phyloP scores from a whole-genome alignment of 1,140 invertebrate genomes.

The Argopecten irradians region DNA sequence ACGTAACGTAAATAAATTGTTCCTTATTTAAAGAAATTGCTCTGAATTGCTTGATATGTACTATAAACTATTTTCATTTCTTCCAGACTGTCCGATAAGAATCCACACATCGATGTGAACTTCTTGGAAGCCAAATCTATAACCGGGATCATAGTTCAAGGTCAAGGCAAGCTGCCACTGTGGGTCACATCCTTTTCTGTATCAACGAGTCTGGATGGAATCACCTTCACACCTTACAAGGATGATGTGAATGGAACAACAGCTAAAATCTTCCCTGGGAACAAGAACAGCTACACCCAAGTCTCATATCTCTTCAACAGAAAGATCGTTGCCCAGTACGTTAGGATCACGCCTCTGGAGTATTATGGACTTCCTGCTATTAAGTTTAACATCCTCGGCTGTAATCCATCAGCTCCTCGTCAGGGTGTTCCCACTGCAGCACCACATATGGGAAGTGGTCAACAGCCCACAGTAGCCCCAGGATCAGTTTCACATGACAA shows the following conservation, averaged over 20 bases:
- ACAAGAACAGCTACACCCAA: conserved; percentile 56
- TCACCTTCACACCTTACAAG: conserved; percentile 45
- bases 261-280: conserved; percentile 57
- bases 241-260: conserved; percentile 38
- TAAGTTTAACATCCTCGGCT: conserved; percentile 52
- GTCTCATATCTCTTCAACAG: conserved; percentile 62
- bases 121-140: conserved; percentile 72
- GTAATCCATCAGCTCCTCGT: conserved; percentile 39
- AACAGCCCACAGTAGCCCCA: conserved; percentile 26
- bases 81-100: conserved; percentile 52
- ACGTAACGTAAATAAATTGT: background rate
- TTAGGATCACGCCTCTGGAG: conserved; percentile 53
- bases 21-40: background rate
- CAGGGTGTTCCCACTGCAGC: conserved; percentile 30
- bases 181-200: conserved; percentile 73
- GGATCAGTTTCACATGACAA: background rate
- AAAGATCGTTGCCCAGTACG: conserved; percentile 60
- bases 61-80: background rate
- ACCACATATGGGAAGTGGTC: conserved; percentile 29
- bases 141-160: conserved; percentile 69
- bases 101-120: conserved; percentile 69
- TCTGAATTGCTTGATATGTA: background rate
- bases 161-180: conserved; percentile 55
- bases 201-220: conserved; percentile 69
- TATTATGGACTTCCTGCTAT: conserved; percentile 42